Evolutionary conservation across 2,113 vertebrate genomes (phyloP), one percentile per base, ranked within the genome.

Genomic region (Erythrolamprus reginae): DNA sequence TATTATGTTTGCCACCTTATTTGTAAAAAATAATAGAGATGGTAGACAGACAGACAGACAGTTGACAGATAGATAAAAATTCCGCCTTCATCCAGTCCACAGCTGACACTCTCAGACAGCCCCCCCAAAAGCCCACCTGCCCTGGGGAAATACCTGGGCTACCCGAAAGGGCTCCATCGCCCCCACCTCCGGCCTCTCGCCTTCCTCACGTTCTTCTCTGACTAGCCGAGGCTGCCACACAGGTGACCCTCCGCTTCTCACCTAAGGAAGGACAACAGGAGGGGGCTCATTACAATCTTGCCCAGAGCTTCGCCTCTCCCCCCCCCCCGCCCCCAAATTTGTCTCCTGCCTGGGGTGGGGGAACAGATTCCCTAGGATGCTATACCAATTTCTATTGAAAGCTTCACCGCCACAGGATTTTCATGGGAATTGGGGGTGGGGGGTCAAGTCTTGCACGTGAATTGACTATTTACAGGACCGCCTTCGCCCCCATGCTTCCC

Each of bases 91-190:
- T 33, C n/a, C 61, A 33, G n/a, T 15, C 61, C 28, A 33, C n/a
- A 70, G 28, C 13, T 24, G 55, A 56, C 55, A 58, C 23, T 9
- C 3, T 26, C 55, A 58, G 8, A 58, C 55, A 58, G n/a, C n/a
- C n/a, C n/a, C n/a, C n/a, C 8, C 55, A 26, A 13, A 33, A 33
- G 4, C 28, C 61, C n/a, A 17, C 65, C n/a, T 38, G 33, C n/a
- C 65, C 51, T 48, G 3, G 10, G 33, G 17, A 65, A 3, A 38
- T 89, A 96, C 96, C 95, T 96, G 93, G 38, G 94, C 92, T 91
- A 96, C 90, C 24, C 92, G 89, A 91, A 94, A 96, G 3, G 94
- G 83, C 82, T 96, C 96, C 94, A 96, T 56, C 1, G 92, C 91
- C 42, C 93, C 84, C 23, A 90, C 52, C 26, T 95, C 90, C 50